phyloP scores from a whole-genome alignment of 2,888 invertebrate species.

The Pandemis corylana region DNA sequence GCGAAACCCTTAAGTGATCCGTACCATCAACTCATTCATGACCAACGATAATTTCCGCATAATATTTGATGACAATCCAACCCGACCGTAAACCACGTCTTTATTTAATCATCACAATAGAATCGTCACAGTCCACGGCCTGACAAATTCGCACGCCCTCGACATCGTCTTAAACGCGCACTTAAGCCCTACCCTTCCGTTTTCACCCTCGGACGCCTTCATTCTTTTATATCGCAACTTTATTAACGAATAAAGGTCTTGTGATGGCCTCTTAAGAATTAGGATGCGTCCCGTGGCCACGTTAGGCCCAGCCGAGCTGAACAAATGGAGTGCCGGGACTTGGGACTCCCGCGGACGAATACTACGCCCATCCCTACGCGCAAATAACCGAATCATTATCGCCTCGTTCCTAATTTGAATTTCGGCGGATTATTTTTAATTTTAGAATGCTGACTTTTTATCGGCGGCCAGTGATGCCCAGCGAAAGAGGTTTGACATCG shows the following conservation, averaged over 20 bases:
- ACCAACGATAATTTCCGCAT: conserved; percentile 43
- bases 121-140: conserved; percentile 73
- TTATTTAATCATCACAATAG: conserved; percentile 82
- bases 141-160: conserved; percentile 84
- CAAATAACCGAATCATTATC: conserved; percentile 77
- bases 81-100: conserved; percentile 53
- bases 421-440: conserved; percentile 55
- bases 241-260: conserved; percentile 85
- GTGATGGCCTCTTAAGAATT: conserved; percentile 84
- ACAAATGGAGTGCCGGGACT: conserved; percentile 78
- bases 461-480: background rate
- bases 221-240: conserved; percentile 85
- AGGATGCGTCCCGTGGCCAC: conserved; percentile 79
- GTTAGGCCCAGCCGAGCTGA: conserved; percentile 72
- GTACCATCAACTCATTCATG: background rate
- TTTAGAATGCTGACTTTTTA: conserved; percentile 19
- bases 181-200: conserved; percentile 82
- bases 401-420: conserved; percentile 74
- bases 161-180: conserved; percentile 82
- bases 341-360: conserved; percentile 50
- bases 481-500: background rate
- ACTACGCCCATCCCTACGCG: conserved; percentile 62
- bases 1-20: conserved; percentile 22
- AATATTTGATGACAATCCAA: conserved; percentile 44
- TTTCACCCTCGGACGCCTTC: conserved; percentile 83